Evolutionary conservation across 2,113 vertebrate species (phyloP).

Genomic region (Hiodon tergisus): DNA sequence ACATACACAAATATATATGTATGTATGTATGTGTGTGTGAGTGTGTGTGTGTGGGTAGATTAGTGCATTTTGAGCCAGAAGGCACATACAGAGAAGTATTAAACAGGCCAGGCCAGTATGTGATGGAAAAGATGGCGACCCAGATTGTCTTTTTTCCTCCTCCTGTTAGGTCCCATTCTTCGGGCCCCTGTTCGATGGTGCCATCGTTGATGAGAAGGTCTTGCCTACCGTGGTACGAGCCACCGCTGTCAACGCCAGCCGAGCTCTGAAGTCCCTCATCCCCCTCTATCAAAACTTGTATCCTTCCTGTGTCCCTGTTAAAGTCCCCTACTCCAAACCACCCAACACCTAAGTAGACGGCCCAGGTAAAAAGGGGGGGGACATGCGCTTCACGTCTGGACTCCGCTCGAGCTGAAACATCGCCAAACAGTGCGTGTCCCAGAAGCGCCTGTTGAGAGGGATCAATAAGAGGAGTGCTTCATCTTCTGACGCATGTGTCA

Average conservation of each 20-base stretch:
- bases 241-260: constrained; percentile 95
- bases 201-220: constrained; percentile 95
- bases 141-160: constrained; percentile 10
- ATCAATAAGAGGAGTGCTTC: constrained; percentile 8
- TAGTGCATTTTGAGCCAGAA: too few relatives aligned
- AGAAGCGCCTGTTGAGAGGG: neutral
- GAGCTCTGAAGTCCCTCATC: constrained; percentile 92
- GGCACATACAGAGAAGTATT: too few relatives aligned
- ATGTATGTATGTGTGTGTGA: neutral
- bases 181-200: constrained; percentile 94
- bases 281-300: constrained; percentile 99
- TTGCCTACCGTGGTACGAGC: constrained; percentile 93
- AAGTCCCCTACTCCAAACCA: too few relatives aligned
- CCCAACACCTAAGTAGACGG: too few relatives aligned
- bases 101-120: neutral
- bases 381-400: neutral
- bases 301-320: constrained; percentile 68
- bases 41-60: too few relatives aligned
- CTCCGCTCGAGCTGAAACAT: neutral
- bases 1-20: too few relatives aligned
- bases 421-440: neutral
- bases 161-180: constrained; percentile 86
- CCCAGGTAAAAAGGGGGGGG: too few relatives aligned
- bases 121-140: neutral
- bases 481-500: constrained; percentile 1